Percentiles rank a stretch among this genome's conserved stretches.
Evolutionary conservation across 2,113 vertebrate genomes (phyloP).

Genomic region (Dissostichus mawsoni): DNA sequence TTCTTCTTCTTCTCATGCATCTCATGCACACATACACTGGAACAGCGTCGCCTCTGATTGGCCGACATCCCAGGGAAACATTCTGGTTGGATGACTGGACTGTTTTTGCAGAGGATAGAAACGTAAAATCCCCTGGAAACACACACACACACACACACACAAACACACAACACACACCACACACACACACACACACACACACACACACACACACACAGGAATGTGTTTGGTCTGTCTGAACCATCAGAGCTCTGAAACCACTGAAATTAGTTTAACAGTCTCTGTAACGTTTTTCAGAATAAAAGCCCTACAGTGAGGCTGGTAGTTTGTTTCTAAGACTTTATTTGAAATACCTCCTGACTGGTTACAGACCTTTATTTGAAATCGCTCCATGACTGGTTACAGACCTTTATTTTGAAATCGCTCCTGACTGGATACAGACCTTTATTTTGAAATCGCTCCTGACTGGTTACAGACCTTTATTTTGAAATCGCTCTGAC

Average conservation of each 20-base stretch:
- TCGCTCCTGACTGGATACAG: no score
- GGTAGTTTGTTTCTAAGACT: not conserved
- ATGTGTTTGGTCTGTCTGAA: slow-evolving; percentile 40
- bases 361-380: no score
- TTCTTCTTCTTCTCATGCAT: no score
- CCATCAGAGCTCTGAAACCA: slow-evolving; percentile 3
- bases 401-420: no score
- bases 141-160: slow-evolving; percentile 2
- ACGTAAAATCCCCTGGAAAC: not conserved
- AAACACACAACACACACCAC: slow-evolving; percentile 5
- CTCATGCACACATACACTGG: not conserved
- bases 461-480: not conserved
- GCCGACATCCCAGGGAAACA: not conserved
- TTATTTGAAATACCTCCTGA: no score
- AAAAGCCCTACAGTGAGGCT: not conserved
- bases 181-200: slow-evolving; percentile 3
- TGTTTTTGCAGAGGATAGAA: no score
- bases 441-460: slow-evolving; percentile 23
- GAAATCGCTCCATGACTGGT: no score
- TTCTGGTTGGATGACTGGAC: slow-evolving; percentile 35
- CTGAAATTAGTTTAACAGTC: not conserved
- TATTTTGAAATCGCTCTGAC: no score
- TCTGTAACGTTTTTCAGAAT: not conserved
- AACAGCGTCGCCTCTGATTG: slow-evolving; percentile 29
- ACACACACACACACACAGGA: slow-evolving; percentile 12